These are phyloP conservation scores for Ochlodes sylvanus DNA, from an alignment of 2,888 invertebrate genomes.

Conservation along the genomic window DNA sequence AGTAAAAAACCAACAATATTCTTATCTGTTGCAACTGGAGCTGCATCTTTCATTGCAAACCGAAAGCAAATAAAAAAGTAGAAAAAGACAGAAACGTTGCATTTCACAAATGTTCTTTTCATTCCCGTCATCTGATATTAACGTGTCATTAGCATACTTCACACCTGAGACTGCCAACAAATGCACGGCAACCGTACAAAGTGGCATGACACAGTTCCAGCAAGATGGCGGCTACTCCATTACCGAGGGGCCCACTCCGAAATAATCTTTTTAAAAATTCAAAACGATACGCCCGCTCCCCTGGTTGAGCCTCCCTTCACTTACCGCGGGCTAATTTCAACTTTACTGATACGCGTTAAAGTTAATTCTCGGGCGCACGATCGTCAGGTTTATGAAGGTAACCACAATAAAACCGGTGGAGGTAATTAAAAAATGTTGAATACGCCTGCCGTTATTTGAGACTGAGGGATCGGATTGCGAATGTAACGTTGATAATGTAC, in stretches of 20 bases:
- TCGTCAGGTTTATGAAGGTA: slow-evolving; percentile 47
- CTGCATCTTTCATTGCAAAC: neutral
- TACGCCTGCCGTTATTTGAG: slow-evolving; percentile 37
- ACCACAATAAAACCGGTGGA: slow-evolving; percentile 61
- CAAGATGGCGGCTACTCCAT: slow-evolving; percentile 57
- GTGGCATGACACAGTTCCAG: slow-evolving; percentile 57
- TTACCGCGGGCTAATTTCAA: slow-evolving; percentile 44
- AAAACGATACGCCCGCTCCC: slow-evolving; percentile 57
- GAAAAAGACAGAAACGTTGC: slow-evolving; percentile 6
- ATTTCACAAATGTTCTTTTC: slow-evolving; percentile 21
- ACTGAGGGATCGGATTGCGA: slow-evolving; percentile 29
- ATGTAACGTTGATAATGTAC: neutral
- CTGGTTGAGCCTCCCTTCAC: slow-evolving; percentile 56
- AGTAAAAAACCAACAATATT: neutral
- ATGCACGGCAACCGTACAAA: slow-evolving; percentile 34
- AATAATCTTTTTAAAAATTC: slow-evolving; percentile 81
- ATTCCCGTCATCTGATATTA: slow-evolving; percentile 31
- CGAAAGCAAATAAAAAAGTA: neutral
- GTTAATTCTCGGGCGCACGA: slow-evolving; percentile 41
- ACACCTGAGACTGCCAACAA: slow-evolving; percentile 34
- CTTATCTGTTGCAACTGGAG: neutral
- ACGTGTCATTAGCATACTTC: slow-evolving; percentile 32
- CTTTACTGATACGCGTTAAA: slow-evolving; percentile 42
- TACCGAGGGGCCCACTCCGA: slow-evolving; percentile 61
- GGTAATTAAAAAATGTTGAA: slow-evolving; percentile 61